A percentile compares a stretch with the other conserved stretches of the same genome.
phyloP scores from a whole-genome alignment of 1,140 invertebrate genomes.

The Lasaia peninsularis region DNA sequence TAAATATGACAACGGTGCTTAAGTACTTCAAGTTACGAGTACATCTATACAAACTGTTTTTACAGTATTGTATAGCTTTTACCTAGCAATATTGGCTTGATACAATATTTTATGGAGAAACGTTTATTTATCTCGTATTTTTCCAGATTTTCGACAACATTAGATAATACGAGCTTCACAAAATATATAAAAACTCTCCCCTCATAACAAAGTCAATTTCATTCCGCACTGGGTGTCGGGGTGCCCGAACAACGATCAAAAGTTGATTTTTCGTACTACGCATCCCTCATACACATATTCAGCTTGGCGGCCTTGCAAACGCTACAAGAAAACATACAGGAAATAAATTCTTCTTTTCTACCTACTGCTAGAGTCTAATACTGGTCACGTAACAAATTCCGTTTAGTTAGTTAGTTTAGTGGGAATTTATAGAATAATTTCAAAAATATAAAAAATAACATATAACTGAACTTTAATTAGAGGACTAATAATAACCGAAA shows the following conservation, averaged over 20 bases:
- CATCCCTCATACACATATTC: constrained; percentile 50
- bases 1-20: too few species aligned
- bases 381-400: too few species aligned
- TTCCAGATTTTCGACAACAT: not conserved
- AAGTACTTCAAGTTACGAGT: too few species aligned
- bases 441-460: too few species aligned
- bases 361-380: not conserved
- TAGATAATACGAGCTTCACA: not conserved
- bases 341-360: not conserved
- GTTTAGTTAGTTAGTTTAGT: too few species aligned
- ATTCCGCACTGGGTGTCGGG: constrained; percentile 19
- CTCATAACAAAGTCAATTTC: constrained; percentile 29
- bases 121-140: not conserved
- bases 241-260: constrained; percentile 33
- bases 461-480: too few species aligned
- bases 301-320: constrained; percentile 34
- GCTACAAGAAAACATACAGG: constrained; percentile 28
- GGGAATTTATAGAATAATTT: too few species aligned
- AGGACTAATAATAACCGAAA: too few species aligned
- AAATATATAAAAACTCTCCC: constrained; percentile 12
- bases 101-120: too few species aligned
- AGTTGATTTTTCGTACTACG: constrained; percentile 61
- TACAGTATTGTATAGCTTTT: too few species aligned
- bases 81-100: too few species aligned
- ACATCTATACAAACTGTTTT: too few species aligned